These are phyloP conservation scores for Drosophila pseudotalamancana DNA, from an alignment of 2,888 invertebrate genomes.

Conservation along the genomic window DNA sequence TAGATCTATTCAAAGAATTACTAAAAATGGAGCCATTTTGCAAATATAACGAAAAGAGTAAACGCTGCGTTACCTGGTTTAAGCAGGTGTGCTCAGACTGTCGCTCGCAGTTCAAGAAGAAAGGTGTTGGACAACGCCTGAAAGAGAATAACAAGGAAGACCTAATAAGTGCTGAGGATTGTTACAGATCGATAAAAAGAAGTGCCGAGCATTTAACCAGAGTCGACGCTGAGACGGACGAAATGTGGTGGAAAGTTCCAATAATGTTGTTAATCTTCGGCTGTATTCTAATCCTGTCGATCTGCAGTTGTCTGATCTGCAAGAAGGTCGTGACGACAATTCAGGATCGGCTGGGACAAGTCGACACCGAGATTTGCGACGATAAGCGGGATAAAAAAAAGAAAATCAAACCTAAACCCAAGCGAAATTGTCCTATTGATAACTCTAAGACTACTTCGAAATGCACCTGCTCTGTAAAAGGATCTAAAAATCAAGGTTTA, in stretches of 20 bases:
- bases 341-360: neutral
- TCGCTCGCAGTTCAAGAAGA: constrained; percentile 25
- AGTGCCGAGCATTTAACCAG: neutral
- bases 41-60: constrained; percentile 35
- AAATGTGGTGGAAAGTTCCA: constrained; percentile 56
- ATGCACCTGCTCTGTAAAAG: too few relatives aligned
- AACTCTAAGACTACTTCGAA: too few relatives aligned
- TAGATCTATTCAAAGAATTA: too few relatives aligned
- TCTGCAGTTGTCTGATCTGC: constrained; percentile 15
- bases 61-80: constrained; percentile 36
- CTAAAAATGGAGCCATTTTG: constrained; percentile 28
- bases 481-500: too few relatives aligned
- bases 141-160: neutral
- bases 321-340: constrained; percentile 19
- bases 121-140: neutral
- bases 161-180: constrained; percentile 53
- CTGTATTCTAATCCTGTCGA: constrained; percentile 20
- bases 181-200: constrained; percentile 49
- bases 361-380: constrained; percentile 12
- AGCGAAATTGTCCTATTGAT: neutral
- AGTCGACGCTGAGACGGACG: constrained; percentile 1
- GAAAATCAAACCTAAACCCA: too few relatives aligned
- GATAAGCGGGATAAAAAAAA: neutral
- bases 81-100: constrained; percentile 41
- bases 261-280: constrained; percentile 42